phyloP scores from a whole-genome alignment of 1,140 invertebrate species.

The Mesaphorura yosii region DNA sequence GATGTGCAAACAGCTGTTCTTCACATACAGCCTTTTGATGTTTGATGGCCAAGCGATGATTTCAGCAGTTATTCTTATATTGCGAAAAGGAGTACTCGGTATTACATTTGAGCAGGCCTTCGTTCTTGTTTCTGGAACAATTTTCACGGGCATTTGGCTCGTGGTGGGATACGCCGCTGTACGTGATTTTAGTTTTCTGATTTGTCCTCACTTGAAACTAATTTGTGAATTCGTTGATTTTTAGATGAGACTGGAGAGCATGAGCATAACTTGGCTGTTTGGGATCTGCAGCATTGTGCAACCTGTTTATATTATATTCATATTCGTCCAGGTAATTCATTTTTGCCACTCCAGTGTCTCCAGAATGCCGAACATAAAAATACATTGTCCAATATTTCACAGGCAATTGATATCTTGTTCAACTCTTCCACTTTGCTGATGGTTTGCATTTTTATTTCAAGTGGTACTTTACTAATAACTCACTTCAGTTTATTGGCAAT shows the following conservation, averaged over 20 bases:
- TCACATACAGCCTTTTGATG: slow-evolving; percentile 18
- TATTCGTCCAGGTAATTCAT: slow-evolving; percentile 18
- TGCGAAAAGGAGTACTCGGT: slow-evolving; percentile 10
- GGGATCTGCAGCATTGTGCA: slow-evolving; percentile 20
- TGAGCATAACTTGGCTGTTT: slow-evolving; percentile 21
- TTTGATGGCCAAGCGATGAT: slow-evolving; percentile 26
- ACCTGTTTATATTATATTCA: slow-evolving; percentile 19
- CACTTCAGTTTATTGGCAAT: slow-evolving; percentile 26
- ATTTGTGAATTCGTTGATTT: slow-evolving; percentile 2
- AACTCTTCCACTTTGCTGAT: slow-evolving; percentile 4
- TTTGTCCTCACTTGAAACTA: neutral
- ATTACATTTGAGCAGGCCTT: slow-evolving; percentile 16
- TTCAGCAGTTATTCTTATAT: slow-evolving; percentile 18
- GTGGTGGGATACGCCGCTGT: slow-evolving; percentile 23
- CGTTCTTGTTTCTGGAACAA: slow-evolving; percentile 10
- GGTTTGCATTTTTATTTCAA: slow-evolving; percentile 11
- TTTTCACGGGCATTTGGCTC: slow-evolving; percentile 18
- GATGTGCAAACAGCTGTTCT: slow-evolving; percentile 23
- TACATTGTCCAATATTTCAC: neutral
- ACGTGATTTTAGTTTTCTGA: neutral
- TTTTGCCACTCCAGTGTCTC: neutral
- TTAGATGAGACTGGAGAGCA: slow-evolving; percentile 27
- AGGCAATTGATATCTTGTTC: neutral
- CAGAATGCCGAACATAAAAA: neutral
- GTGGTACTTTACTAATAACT: slow-evolving; percentile 1